Conservation (phyloP, 1,140 invertebrate genomes). For the Steinernema khuongi region DNA sequence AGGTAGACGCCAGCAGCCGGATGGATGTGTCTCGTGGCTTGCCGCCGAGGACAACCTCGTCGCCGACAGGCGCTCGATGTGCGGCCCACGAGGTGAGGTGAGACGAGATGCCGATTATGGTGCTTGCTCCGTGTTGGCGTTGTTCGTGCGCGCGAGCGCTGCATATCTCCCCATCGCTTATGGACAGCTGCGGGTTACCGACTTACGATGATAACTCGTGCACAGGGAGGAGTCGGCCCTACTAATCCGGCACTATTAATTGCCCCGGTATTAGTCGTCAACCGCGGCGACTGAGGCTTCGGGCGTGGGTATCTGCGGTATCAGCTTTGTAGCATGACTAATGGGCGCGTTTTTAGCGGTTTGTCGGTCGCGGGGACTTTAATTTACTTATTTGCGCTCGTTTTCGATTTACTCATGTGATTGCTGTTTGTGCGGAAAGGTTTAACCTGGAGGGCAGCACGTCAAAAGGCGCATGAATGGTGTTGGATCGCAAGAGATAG, state of each 20-base stretch:
- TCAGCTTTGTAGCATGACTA: too few species aligned
- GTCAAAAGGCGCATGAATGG: not conserved
- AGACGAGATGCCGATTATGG: conserved; percentile 16
- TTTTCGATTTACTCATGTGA: not conserved
- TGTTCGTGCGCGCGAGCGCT: not conserved
- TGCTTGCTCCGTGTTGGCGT: not conserved
- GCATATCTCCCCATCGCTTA: not conserved
- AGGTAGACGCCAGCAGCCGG: conserved; percentile 5
- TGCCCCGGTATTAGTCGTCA: too few species aligned
- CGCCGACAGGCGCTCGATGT: conserved; percentile 11
- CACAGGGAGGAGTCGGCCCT: not conserved
- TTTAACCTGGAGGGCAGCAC: not conserved
- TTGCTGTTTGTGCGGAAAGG: not conserved
- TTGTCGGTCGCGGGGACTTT: not conserved
- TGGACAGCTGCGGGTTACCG: not conserved
- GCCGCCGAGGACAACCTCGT: conserved; percentile 11
- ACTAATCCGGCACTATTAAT: too few species aligned
- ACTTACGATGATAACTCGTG: not conserved
- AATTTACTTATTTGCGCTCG: not conserved
- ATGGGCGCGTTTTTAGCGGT: too few species aligned
- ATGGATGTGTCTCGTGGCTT: conserved; percentile 13
- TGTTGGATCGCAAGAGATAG: not conserved
- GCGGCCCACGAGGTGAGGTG: not conserved
- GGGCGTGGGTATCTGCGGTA: too few species aligned
- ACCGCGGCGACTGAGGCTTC: too few species aligned